Conservation (phyloP, 1,140 invertebrate species). For the Gryon sp. region DNA sequence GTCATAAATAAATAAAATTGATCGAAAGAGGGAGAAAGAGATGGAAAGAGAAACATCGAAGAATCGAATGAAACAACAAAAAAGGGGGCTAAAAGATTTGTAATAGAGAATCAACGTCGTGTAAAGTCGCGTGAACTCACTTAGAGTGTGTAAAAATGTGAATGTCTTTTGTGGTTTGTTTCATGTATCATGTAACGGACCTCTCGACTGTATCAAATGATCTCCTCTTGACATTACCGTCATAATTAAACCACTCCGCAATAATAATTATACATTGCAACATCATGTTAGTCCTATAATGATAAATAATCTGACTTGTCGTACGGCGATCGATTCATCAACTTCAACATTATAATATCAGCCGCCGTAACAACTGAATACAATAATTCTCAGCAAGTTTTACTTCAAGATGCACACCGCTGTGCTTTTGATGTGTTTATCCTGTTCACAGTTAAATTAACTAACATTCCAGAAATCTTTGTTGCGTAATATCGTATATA, state of each 20-base stretch:
- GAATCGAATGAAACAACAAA: too few species aligned
- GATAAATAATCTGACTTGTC: slow-evolving; percentile 37
- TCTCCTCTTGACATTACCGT: slow-evolving; percentile 5
- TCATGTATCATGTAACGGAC: slow-evolving; percentile 10
- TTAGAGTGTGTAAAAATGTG: background rate
- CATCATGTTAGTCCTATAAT: slow-evolving; percentile 18
- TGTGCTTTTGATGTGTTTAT: background rate
- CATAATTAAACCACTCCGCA: slow-evolving; percentile 30
- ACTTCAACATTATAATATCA: slow-evolving; percentile 3
- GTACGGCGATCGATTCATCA: slow-evolving; percentile 25
- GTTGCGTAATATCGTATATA: background rate
- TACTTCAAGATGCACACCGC: too few species aligned
- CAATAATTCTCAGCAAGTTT: too few species aligned
- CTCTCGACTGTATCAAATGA: slow-evolving; percentile 14
- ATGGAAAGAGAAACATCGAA: too few species aligned
- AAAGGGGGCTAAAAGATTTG: slow-evolving; percentile 5
- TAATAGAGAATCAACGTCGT: too few species aligned
- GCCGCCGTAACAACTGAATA: background rate
- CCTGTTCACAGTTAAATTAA: background rate
- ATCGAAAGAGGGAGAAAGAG: too few species aligned
- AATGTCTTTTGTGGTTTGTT: background rate
- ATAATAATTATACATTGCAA: slow-evolving; percentile 38
- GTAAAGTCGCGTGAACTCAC: too few species aligned
- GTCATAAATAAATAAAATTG: too few species aligned
- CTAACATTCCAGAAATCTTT: background rate